These are phyloP conservation scores for Psittacula cyanocephala DNA, from an alignment of 2,113 vertebrate species.

Conservation along the genomic window DNA sequence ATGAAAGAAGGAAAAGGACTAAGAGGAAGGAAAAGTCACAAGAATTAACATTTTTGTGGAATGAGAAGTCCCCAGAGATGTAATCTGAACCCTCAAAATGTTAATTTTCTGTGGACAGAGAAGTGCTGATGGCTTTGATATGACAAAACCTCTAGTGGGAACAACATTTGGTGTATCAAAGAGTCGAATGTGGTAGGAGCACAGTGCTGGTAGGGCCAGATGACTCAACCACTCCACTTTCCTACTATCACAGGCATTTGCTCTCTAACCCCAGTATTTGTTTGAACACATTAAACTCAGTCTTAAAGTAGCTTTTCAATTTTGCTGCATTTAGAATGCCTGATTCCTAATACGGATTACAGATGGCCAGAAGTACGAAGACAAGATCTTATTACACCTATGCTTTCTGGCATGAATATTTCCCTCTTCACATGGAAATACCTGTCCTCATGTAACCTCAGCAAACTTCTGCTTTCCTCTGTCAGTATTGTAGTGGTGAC, in stretches of 20 bases:
- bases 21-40: conserved; percentile 41
- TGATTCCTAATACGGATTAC: background rate
- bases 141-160: background rate
- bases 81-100: background rate
- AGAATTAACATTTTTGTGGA: conserved; percentile 31
- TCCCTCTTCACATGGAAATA: background rate
- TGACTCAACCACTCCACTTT: background rate
- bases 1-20: background rate
- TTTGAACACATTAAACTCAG: background rate
- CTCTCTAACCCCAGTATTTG: background rate
- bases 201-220: background rate
- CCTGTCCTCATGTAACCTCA: background rate
- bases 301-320: background rate
- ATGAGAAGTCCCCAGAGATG: background rate
- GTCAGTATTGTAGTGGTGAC: background rate
- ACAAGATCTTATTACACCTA: background rate
- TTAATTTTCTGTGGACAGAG: conserved; percentile 12
- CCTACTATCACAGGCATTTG: background rate
- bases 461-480: background rate
- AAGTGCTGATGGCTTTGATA: conserved; percentile 41
- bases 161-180: conserved; percentile 1
- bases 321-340: background rate
- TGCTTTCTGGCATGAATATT: background rate
- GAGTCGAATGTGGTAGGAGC: background rate
- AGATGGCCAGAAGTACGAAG: background rate